Evolutionary conservation across 2,888 invertebrate species (phyloP).

Genomic region (Gymnosoma rotundatum): DNA sequence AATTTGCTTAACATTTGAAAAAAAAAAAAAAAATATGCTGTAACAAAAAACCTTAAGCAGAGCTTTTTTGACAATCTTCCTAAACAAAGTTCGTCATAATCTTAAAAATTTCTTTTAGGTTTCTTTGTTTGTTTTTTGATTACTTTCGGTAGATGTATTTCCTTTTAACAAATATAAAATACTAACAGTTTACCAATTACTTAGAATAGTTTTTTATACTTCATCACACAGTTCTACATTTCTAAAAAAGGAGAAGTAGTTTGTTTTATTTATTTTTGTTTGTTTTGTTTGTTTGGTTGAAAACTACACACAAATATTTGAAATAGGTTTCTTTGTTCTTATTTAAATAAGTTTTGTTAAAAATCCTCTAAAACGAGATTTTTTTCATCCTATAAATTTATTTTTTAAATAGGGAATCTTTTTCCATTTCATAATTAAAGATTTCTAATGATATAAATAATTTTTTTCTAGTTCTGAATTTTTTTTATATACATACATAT

Average conservation of each 20-base stretch:
- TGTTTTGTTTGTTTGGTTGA: conserved; percentile 25
- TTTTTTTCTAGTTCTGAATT: conserved; percentile 43
- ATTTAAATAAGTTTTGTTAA: conserved; percentile 11
- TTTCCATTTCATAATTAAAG: conserved; percentile 44
- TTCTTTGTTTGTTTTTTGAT: neutral
- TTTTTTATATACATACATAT: conserved; percentile 50
- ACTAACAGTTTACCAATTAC: neutral
- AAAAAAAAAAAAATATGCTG: too few relatives aligned
- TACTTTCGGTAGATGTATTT: neutral
- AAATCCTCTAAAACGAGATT: conserved; percentile 71
- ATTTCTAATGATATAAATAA: conserved; percentile 58
- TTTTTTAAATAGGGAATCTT: conserved; percentile 36
- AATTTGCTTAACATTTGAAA: too few relatives aligned
- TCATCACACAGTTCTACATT: conserved; percentile 15
- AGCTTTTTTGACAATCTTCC: neutral
- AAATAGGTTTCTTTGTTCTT: conserved; percentile 33
- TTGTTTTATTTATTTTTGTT: neutral
- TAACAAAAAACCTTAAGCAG: conserved; percentile 9
- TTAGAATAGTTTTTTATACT: neutral
- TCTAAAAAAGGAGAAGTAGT: conserved; percentile 8
- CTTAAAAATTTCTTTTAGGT: neutral
- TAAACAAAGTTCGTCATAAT: neutral
- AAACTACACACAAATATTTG: conserved; percentile 63
- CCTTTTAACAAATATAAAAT: neutral
- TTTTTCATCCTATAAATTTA: neutral